Evolutionary conservation across 2,797 vertebrate genomes (phyloP).

Genomic region (Mycteria americana): DNA sequence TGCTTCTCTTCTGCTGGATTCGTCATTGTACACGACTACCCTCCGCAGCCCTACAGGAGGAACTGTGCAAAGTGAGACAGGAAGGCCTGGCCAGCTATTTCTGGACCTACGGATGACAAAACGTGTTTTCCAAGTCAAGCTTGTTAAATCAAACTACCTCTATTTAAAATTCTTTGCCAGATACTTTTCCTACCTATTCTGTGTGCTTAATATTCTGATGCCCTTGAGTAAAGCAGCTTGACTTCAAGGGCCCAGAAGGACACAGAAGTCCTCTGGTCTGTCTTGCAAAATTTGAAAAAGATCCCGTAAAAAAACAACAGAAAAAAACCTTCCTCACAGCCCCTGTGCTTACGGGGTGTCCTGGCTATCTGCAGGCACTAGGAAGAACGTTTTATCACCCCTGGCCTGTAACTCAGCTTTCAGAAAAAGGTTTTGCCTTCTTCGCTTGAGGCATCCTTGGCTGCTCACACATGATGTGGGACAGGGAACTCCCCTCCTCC

Average conservation of each 20-base stretch:
- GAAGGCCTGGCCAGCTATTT: neutral
- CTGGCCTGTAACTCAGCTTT: neutral
- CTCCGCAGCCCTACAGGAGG: neutral
- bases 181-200: neutral
- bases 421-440: neutral
- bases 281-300: neutral
- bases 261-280: neutral
- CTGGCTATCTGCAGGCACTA: neutral
- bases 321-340: neutral
- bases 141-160: neutral
- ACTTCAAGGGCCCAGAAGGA: neutral
- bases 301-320: neutral
- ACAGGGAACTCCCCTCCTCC: neutral
- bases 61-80: neutral
- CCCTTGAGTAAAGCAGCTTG: neutral
- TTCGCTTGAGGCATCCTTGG: neutral
- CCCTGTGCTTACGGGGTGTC: accelerated
- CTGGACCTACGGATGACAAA: neutral
- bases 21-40: neutral
- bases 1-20: neutral
- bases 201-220: neutral
- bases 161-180: neutral
- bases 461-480: neutral
- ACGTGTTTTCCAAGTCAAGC: neutral
- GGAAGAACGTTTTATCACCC: neutral